These are phyloP conservation scores for Ambastaia sidthimunki DNA, from an alignment of 2,797 vertebrate genomes.

Conservation along the genomic window DNA sequence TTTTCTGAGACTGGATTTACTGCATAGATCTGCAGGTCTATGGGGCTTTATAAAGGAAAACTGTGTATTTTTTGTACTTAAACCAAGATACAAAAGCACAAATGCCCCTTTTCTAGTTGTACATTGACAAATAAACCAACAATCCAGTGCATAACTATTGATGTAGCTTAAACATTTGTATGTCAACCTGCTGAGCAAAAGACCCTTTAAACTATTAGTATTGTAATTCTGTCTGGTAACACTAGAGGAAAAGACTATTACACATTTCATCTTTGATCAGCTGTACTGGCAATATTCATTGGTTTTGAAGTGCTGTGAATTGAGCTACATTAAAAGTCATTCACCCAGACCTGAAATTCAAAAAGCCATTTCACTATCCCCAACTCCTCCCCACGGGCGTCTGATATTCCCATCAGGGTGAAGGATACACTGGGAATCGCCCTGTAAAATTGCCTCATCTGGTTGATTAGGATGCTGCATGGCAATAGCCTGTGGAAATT, in stretches of 20 bases:
- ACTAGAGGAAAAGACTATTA: too few species aligned
- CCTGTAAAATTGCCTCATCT: conserved; percentile 93
- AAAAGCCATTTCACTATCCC: neutral
- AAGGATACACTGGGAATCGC: conserved; percentile 98
- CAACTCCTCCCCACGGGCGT: neutral
- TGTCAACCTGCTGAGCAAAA: neutral
- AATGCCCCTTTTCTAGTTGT: neutral
- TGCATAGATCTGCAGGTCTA: conserved; percentile 98
- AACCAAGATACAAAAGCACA: neutral
- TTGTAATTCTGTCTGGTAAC: neutral
- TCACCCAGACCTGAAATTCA: neutral
- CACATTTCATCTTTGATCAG: too few species aligned
- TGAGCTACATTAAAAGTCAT: neutral
- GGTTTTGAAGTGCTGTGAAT: neutral
- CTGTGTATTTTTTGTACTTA: neutral
- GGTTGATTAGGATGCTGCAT: conserved; percentile 99
- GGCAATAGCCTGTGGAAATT: conserved; percentile 97
- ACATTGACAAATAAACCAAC: neutral
- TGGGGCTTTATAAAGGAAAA: conserved; percentile 77
- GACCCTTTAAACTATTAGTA: neutral
- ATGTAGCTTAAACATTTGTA: neutral
- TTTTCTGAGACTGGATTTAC: conserved; percentile 96
- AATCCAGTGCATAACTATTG: neutral
- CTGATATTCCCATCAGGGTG: neutral
- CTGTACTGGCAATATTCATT: neutral